These are phyloP conservation scores for Actias luna DNA, from an alignment of 2,888 invertebrate species.

Conservation along the genomic window DNA sequence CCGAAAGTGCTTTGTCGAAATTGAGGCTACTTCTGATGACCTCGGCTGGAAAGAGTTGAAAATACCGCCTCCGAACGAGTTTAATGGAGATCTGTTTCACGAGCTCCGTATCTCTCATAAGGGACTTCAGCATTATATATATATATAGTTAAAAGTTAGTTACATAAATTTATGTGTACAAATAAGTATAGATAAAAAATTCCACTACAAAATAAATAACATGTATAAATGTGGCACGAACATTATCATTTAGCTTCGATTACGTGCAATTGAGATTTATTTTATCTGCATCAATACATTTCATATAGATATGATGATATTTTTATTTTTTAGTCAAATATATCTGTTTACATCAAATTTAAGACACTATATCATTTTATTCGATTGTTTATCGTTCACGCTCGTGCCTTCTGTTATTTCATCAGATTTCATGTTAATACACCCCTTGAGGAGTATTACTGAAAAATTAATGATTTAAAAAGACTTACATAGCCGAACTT, in stretches of 20 bases:
- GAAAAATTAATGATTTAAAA: slow-evolving; percentile 20
- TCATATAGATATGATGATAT: slow-evolving; percentile 35
- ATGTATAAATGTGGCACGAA: not conserved
- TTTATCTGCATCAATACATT: slow-evolving; percentile 30
- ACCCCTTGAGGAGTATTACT: not conserved
- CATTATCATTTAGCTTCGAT: slow-evolving; percentile 25
- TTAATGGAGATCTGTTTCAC: too few species aligned
- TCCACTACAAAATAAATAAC: not conserved
- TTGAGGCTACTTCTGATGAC: too few species aligned
- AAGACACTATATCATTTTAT: slow-evolving; percentile 2
- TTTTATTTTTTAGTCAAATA: slow-evolving; percentile 3
- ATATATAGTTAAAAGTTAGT: too few species aligned
- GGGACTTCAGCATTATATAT: too few species aligned
- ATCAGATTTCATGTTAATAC: slow-evolving; percentile 12
- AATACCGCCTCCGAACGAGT: too few species aligned
- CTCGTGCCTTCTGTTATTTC: slow-evolving; percentile 9
- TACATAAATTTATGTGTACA: too few species aligned
- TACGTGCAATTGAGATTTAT: slow-evolving; percentile 34
- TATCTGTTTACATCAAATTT: not conserved
- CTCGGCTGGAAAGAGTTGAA: too few species aligned
- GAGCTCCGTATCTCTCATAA: too few species aligned
- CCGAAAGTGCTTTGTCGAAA: too few species aligned
- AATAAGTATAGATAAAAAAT: not conserved
- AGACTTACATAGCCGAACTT: slow-evolving; percentile 81
- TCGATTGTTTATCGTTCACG: slow-evolving; percentile 16